A percentile compares a stretch with the other conserved stretches of the same genome.
Evolutionary conservation across 2,797 vertebrate species (phyloP).

Genomic region (Syngnathus rostellatus): DNA sequence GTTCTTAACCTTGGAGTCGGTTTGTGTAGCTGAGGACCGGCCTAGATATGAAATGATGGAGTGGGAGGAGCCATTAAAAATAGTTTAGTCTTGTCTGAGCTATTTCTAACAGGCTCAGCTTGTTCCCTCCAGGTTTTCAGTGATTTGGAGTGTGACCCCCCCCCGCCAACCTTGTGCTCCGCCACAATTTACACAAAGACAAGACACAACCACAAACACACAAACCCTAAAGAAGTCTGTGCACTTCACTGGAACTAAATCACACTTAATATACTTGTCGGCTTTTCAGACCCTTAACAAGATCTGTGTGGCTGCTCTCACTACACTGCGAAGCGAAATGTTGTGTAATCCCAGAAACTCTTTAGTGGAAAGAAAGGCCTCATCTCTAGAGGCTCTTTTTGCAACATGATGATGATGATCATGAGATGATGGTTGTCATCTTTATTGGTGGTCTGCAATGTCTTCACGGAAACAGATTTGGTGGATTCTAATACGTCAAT

Average conservation of each 20-base stretch:
- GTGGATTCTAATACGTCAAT: background rate
- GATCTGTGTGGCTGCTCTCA: conserved; percentile 41
- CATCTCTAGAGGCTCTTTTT: conserved; percentile 12
- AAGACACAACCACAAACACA: background rate
- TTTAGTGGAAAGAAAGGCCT: conserved; percentile 43
- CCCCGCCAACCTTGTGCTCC: conserved; percentile 45
- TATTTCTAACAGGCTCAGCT: conserved; percentile 58
- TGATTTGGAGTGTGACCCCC: conserved; percentile 58
- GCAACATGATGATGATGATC: no score
- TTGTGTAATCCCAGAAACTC: conserved; percentile 47
- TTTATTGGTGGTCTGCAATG: background rate
- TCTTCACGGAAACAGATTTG: background rate
- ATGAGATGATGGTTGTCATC: background rate
- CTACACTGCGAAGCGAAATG: conserved; percentile 37
- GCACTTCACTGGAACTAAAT: conserved; percentile 54
- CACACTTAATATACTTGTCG: conserved; percentile 56
- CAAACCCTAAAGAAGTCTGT: conserved; percentile 38
- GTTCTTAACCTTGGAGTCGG: conserved; percentile 56
- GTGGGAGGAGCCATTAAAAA: conserved; percentile 55
- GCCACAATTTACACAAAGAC: conserved; percentile 13
- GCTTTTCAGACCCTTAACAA: conserved; percentile 49
- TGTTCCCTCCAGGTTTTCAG: conserved; percentile 47
- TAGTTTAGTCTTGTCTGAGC: conserved; percentile 61
- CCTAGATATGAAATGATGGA: conserved; percentile 44
- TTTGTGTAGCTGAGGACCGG: conserved; percentile 48